Percentiles rank a stretch among this genome's conserved stretches.
These are phyloP conservation scores for Pseudorhombus dupliciocellatus DNA, from an alignment of 2,113 vertebrate species.

Conservation along the genomic window DNA sequence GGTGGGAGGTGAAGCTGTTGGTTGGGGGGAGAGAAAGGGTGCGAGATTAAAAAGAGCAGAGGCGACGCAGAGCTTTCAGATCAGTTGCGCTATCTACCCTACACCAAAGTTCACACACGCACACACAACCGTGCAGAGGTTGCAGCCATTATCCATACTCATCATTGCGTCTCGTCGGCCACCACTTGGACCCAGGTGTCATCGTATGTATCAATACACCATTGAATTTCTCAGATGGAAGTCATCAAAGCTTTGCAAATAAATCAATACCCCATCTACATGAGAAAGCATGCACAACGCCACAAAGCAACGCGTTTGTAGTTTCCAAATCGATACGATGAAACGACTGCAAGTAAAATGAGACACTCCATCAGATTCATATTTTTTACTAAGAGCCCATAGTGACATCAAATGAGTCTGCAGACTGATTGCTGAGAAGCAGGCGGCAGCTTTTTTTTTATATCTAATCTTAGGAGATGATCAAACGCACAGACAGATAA, in stretches of 20 bases:
- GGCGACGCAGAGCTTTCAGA: slow-evolving; percentile 25
- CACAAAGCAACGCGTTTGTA: slow-evolving; percentile 61
- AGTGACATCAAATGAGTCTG: slow-evolving; percentile 60
- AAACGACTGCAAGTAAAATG: slow-evolving; percentile 68
- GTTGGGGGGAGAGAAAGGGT: slow-evolving; percentile 24
- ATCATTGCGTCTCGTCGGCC: slow-evolving; percentile 49
- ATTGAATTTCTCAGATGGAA: slow-evolving; percentile 62
- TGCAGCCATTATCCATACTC: slow-evolving; percentile 4
- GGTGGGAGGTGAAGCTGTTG: slow-evolving; percentile 90
- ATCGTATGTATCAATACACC: slow-evolving; percentile 49
- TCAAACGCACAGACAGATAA: slow-evolving; percentile 60
- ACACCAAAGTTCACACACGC: not conserved
- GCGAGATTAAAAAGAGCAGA: slow-evolving; percentile 25
- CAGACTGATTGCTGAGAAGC: slow-evolving; percentile 57
- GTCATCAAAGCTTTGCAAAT: slow-evolving; percentile 67
- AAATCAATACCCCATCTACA: slow-evolving; percentile 75
- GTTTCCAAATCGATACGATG: slow-evolving; percentile 71
- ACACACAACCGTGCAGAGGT: not conserved
- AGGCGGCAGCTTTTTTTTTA: slow-evolving; percentile 41
- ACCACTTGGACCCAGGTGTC: slow-evolving; percentile 51
- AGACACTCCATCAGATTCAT: slow-evolving; percentile 70
- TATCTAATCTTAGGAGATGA: slow-evolving; percentile 57
- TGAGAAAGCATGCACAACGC: slow-evolving; percentile 53
- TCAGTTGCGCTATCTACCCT: slow-evolving; percentile 14
- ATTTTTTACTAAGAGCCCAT: slow-evolving; percentile 56